Evolutionary conservation across 2,113 vertebrate genomes (phyloP).

Genomic region (Scytalopus superciliaris): DNA sequence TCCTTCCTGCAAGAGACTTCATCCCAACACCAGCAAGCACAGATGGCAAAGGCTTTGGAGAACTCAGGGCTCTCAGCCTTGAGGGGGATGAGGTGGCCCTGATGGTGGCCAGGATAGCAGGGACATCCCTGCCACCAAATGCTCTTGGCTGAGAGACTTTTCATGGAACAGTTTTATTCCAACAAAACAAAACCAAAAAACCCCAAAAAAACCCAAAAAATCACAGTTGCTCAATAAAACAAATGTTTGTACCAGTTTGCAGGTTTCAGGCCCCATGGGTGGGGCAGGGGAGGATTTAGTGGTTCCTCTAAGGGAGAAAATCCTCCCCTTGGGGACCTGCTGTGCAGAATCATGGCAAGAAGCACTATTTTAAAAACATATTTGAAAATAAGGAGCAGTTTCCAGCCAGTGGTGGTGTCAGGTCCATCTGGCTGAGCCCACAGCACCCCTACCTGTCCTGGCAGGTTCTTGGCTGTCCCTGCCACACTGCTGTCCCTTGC

Average conservation of each 20-base stretch:
- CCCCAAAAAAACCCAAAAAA: not conserved
- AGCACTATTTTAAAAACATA: not conserved
- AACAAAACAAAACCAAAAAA: too few species aligned
- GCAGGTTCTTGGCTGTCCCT: not conserved
- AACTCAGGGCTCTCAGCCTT: not conserved
- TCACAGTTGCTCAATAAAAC: not conserved
- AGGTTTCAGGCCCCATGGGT: not conserved
- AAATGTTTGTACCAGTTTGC: not conserved
- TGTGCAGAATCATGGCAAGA: not conserved
- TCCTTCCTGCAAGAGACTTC: not conserved
- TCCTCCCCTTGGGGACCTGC: not conserved
- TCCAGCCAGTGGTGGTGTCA: fast-evolving
- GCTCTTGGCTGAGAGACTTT: not conserved
- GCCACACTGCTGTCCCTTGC: not conserved
- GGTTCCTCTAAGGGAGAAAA: not conserved
- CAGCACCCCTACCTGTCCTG: fast-evolving
- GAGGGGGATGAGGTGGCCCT: not conserved
- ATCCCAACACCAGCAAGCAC: not conserved
- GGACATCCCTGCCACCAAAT: not conserved
- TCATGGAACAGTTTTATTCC: not conserved
- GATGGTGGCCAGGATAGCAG: not conserved
- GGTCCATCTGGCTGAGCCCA: not conserved
- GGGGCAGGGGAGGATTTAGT: not conserved
- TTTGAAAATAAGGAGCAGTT: not conserved
- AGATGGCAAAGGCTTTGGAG: not conserved